Conservation (phyloP, 2,888 invertebrate species). For the Nephrotoma flavescens region DNA sequence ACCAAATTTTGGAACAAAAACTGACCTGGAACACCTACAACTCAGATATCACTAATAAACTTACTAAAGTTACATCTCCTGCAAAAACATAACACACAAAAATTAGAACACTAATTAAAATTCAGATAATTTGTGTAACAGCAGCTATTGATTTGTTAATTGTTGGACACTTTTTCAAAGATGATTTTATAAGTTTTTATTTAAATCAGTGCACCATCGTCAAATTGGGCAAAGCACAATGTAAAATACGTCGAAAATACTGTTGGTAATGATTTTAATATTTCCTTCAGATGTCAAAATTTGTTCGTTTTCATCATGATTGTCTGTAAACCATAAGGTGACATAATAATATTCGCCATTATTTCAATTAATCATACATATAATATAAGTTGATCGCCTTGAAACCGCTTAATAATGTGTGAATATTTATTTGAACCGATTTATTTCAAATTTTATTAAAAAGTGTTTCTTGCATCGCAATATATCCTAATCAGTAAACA, state of each 20-base stretch:
- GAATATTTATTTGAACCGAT: not conserved
- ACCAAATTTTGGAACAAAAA: too few relatives aligned
- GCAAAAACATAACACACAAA: too few relatives aligned
- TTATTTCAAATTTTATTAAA: not conserved
- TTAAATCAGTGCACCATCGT: too few relatives aligned
- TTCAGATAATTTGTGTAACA: too few relatives aligned
- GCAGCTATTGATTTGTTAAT: too few relatives aligned
- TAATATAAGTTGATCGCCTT: not conserved
- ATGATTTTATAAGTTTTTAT: too few relatives aligned
- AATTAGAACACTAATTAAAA: too few relatives aligned
- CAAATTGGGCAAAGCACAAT: not conserved
- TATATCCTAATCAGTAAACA: not conserved
- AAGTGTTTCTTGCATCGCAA: not conserved
- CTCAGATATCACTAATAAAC: too few relatives aligned
- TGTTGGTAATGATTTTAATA: not conserved
- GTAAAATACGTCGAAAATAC: not conserved
- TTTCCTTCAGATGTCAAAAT: not conserved
- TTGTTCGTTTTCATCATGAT: not conserved
- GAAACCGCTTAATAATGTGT: not conserved
- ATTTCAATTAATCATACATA: not conserved
- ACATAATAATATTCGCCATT: not conserved
- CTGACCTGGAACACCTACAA: too few relatives aligned
- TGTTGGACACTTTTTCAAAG: too few relatives aligned
- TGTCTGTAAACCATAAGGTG: too few relatives aligned
- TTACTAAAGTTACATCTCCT: too few relatives aligned